A percentile compares a stretch with the other conserved stretches of the same genome.
Evolutionary conservation across 2,888 invertebrate genomes (phyloP).

Genomic region (Tyria jacobaeae): DNA sequence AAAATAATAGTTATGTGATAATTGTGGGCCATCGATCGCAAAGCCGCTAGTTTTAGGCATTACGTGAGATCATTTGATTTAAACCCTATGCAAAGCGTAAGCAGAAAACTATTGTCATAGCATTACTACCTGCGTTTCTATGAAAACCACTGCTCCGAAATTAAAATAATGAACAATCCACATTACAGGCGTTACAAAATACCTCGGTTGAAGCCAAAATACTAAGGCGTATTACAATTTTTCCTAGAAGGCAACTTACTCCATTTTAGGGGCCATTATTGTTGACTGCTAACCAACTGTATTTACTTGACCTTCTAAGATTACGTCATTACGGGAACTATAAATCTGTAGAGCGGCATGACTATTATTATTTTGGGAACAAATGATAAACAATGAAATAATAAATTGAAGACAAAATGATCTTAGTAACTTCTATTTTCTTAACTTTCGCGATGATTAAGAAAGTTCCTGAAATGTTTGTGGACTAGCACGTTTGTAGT

Average conservation of each 20-base stretch:
- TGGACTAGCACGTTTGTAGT: background rate
- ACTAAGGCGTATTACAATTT: slow-evolving; percentile 43
- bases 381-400: background rate
- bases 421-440: slow-evolving; percentile 6
- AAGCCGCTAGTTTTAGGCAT: background rate
- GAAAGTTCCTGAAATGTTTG: slow-evolving; percentile 15
- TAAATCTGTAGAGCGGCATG: slow-evolving; percentile 13
- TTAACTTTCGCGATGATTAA: slow-evolving; percentile 14
- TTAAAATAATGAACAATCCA: slow-evolving; percentile 28
- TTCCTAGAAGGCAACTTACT: slow-evolving; percentile 46
- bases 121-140: background rate
- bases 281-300: slow-evolving; percentile 23
- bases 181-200: slow-evolving; percentile 27
- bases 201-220: too few species aligned
- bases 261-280: slow-evolving; percentile 36
- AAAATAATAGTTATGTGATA: too few species aligned
- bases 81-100: too few species aligned
- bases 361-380: slow-evolving; percentile 4
- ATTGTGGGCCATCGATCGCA: too few species aligned
- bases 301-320: slow-evolving; percentile 35
- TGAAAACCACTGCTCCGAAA: background rate
- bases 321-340: slow-evolving; percentile 20
- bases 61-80: background rate
- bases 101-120: background rate
- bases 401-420: background rate